Conservation (phyloP, 2,888 invertebrate genomes). For the Tiphia femorata region DNA sequence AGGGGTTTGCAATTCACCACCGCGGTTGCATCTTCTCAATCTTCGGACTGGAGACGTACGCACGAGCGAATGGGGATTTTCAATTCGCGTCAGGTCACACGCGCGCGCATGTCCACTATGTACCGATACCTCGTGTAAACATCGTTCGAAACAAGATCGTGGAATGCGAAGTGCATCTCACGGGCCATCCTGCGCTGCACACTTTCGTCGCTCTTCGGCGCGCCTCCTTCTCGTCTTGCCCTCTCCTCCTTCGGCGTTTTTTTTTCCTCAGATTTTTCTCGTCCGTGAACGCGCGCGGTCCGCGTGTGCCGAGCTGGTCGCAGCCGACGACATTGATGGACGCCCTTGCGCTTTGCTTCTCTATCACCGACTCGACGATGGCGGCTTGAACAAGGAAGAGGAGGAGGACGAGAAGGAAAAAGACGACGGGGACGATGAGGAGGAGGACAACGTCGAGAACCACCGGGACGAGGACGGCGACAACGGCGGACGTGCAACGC, state of each 20-base stretch:
- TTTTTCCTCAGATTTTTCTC: conserved; percentile 47
- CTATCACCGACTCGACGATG: conserved; percentile 58
- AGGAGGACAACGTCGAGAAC: conserved; percentile 17
- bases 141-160: conserved; percentile 58
- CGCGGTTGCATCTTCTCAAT: background rate
- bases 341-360: conserved; percentile 62
- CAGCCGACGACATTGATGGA: conserved; percentile 62
- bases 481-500: conserved; percentile 5
- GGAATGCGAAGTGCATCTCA: conserved; percentile 53
- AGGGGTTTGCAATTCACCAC: too few species aligned
- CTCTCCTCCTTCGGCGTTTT: conserved; percentile 2
- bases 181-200: conserved; percentile 27
- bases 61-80: too few species aligned
- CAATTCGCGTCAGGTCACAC: too few species aligned
- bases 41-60: background rate
- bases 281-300: conserved; percentile 22
- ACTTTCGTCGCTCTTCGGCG: conserved; percentile 18
- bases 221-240: conserved; percentile 10
- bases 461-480: conserved; percentile 14
- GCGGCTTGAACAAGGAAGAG: conserved; percentile 31
- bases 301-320: conserved; percentile 38
- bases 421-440: conserved; percentile 33
- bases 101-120: conserved; percentile 26
- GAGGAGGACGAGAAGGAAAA: conserved; percentile 12
- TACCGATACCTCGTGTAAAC: conserved; percentile 47